These are phyloP conservation scores for Apoda limacodes DNA, from an alignment of 2,888 invertebrate species.

Conservation along the genomic window DNA sequence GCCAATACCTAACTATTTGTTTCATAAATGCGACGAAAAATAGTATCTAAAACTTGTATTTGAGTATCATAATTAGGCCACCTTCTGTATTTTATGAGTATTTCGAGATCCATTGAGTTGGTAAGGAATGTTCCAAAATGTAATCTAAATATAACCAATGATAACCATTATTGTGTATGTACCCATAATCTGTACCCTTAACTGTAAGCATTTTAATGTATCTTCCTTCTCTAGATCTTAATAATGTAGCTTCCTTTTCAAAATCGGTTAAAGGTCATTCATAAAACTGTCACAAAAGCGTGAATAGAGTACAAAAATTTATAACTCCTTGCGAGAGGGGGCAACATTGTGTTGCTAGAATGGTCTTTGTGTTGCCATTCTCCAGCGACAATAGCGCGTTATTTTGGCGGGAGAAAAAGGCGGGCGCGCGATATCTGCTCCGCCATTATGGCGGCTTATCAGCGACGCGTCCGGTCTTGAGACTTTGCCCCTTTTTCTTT, in stretches of 20 bases:
- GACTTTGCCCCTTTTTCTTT: constrained; percentile 54
- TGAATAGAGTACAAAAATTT: constrained; percentile 43
- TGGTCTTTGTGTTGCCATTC: constrained; percentile 51
- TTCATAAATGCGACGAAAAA: too few species aligned
- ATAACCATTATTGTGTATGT: too few species aligned
- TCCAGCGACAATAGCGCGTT: constrained; percentile 55
- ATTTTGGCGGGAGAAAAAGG: constrained; percentile 66
- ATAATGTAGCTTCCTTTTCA: too few species aligned
- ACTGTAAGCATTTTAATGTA: too few species aligned
- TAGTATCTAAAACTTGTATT: too few species aligned
- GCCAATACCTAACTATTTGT: too few species aligned
- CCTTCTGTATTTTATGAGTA: too few species aligned
- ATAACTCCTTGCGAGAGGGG: constrained; percentile 40
- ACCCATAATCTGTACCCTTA: too few species aligned
- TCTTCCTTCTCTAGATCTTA: too few species aligned
- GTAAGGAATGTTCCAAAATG: constrained; percentile 14
- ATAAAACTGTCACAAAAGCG: too few species aligned
- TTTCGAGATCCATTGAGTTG: constrained; percentile 3
- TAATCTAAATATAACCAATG: too few species aligned
- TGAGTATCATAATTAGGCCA: too few species aligned
- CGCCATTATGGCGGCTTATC: constrained; percentile 69
- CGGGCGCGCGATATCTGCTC: constrained; percentile 62
- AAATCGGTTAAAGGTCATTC: neutral
- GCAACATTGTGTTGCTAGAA: constrained; percentile 26
- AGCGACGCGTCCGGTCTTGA: constrained; percentile 33